phyloP scores from a whole-genome alignment of 2,797 vertebrate genomes.

The Podarcis siculus region DNA sequence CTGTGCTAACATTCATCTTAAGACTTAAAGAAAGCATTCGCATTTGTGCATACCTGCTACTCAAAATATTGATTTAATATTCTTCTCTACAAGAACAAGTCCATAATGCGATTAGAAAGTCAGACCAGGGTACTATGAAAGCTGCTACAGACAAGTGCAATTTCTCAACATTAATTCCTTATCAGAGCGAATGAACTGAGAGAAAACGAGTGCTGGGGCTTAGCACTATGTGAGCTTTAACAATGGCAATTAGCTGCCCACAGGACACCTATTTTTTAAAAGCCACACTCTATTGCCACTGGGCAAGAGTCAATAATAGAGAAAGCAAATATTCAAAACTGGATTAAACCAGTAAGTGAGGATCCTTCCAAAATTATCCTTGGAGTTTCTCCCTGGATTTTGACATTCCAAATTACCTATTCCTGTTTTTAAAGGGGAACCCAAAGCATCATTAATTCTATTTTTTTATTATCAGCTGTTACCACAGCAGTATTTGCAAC shows the following conservation, averaged over 20 bases:
- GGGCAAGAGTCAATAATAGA: neutral
- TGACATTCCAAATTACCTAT: neutral
- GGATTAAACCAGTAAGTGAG: neutral
- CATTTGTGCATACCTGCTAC: neutral
- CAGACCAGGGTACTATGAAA: constrained; percentile 11
- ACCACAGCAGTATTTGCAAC: no score
- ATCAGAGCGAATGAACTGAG: neutral
- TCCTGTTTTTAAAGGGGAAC: neutral
- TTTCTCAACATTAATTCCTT: neutral
- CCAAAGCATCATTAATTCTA: neutral
- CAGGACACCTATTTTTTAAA: neutral
- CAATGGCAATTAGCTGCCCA: neutral
- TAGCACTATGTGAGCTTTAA: neutral
- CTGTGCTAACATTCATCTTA: neutral
- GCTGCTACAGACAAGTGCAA: neutral
- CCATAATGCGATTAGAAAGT: neutral
- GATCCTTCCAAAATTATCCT: neutral
- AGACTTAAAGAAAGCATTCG: constrained; percentile 31
- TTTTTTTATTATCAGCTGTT: no score
- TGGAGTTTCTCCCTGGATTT: neutral
- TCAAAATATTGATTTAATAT: constrained; percentile 27
- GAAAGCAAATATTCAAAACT: neutral
- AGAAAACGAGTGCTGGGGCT: neutral
- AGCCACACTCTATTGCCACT: neutral
- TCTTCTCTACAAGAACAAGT: neutral